These are phyloP conservation scores for Fulica atra DNA, from an alignment of 2,113 vertebrate genomes.

Conservation along the genomic window DNA sequence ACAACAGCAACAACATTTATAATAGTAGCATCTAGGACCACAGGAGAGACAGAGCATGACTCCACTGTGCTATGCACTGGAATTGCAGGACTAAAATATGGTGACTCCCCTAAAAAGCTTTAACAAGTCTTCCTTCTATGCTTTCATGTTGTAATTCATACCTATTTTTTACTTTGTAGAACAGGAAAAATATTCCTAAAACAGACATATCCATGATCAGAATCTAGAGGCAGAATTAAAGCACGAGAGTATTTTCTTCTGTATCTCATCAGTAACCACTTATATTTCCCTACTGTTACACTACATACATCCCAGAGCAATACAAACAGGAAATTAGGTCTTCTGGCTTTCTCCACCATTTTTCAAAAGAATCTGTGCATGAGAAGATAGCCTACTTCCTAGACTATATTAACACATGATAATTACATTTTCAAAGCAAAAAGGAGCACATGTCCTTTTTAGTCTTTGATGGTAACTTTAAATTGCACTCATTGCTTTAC, in stretches of 20 bases:
- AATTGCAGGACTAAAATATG: background rate
- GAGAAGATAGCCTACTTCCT: slow-evolving; percentile 45
- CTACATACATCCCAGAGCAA: background rate
- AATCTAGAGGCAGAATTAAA: background rate
- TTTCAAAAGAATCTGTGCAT: slow-evolving; percentile 15
- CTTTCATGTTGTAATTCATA: background rate
- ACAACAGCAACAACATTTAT: too few species aligned
- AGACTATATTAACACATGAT: slow-evolving; percentile 59
- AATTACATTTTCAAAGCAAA: slow-evolving; percentile 64
- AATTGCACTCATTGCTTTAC: slow-evolving; percentile 35
- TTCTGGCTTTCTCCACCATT: slow-evolving; percentile 26
- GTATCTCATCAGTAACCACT: background rate
- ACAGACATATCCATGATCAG: background rate
- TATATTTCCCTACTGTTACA: background rate
- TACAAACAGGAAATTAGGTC: slow-evolving; percentile 46
- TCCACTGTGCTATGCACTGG: background rate
- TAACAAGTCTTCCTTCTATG: background rate
- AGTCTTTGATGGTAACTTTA: slow-evolving; percentile 58
- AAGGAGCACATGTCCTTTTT: slow-evolving; percentile 46
- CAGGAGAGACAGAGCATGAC: background rate
- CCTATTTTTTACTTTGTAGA: background rate
- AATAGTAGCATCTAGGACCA: background rate
- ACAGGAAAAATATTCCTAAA: background rate
- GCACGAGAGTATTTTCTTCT: background rate
- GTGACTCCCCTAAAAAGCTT: background rate